Base-by-base conservation (phyloP, 2,113 vertebrate species). In the Nycticorax nycticorax region DNA sequence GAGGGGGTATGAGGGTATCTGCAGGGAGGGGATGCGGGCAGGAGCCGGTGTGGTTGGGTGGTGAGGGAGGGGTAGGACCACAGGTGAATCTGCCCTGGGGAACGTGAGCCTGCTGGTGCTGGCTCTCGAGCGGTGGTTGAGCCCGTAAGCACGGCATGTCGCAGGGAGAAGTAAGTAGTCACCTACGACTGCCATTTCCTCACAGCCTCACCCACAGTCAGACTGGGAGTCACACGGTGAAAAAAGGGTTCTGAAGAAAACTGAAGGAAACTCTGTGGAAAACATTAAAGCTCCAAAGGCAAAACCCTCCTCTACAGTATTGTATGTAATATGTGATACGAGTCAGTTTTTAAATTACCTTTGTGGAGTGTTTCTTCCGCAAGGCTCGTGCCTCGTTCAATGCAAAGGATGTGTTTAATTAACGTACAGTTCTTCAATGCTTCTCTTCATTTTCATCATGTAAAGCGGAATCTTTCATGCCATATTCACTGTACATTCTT, bases 381-480 rank as follows among this genome's bases (percentile, higher is more conserved):
- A 53, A 72, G 57, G 72, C 48, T 91, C 19, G 53, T 73, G 30
- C 41, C 37, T 92, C 57, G 53, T 94, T 93, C 53, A 68, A 0
- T 85, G 69, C 62, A 79, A 91, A 85, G 43, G 27, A 64, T 79
- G 35, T 85, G 24, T 75, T 96, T 95, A 96, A 94, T 95, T 94
- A 96, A 75, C 53, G 57, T 87, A 21, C 74, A 91, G 39, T 89
- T 85, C 84, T 91, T 82, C 62, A 91, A 17, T 50, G 92, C 84
- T 96, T 72, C 57, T 93, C 35, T 82, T 94, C 39, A 75, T 95
- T 96, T 95, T 91, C 74, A 73, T 96, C 94, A 76, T 82, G 66
- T 79, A 53, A 95, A 95, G 85, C 64, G 41, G 48, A 88, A 89
- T 81, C 93, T 94, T 92, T 96, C 92, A 92, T 96, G 93, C 94